Evolutionary conservation across 2,797 vertebrate species (phyloP), one percentile per base, ranked within the genome.

Genomic region (Chaetophractus vellerosus): DNA sequence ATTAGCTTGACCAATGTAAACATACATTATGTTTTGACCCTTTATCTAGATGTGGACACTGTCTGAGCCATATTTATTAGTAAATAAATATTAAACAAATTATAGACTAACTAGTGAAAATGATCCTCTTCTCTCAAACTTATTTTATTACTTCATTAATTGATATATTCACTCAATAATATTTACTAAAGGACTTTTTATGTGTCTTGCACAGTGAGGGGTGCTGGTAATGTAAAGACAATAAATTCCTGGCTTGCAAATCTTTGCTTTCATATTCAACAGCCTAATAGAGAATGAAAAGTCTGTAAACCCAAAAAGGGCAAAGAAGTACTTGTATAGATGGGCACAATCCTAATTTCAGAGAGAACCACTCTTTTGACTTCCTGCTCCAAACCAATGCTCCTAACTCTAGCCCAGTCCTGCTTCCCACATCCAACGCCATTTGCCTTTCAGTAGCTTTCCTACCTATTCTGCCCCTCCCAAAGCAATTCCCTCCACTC

Each of bases 81-180:
- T 0, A 71, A 5, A 82, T 48, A 18, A 31, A 18, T 80, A 92
- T 88, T 24, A 9, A 88, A 48, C 48, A 93, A 91, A 86, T 55
- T 85, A 2, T 78, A 74, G n/a, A 16, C 63, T 63, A 68, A 52
- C 3, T 89, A 86, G 21, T n/a, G 33, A 5, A 50, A 85, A 85
- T 52, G 36, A 68, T 61, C 3, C 2, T 72, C 18, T 93, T 61
- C 63, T 55, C 68, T 15, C 31, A 83, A 72, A 36, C 3, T 94
- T 69, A 69, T 33, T 55, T 91, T 78, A 55, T 82, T 52, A 85
- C 5, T 59, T 41, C 4, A 80, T 55, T 93, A 75, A 84, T 75
- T 64, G 31, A 74, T 50, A 50, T 12, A 68, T 50, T 16, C 86
- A 86, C 45, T 82, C 33, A 92, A 23, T 59, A 78, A 91, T 66